Evolutionary conservation across 1,140 invertebrate genomes (phyloP).

Genomic region (Pseudomyrmex dendroicus): DNA sequence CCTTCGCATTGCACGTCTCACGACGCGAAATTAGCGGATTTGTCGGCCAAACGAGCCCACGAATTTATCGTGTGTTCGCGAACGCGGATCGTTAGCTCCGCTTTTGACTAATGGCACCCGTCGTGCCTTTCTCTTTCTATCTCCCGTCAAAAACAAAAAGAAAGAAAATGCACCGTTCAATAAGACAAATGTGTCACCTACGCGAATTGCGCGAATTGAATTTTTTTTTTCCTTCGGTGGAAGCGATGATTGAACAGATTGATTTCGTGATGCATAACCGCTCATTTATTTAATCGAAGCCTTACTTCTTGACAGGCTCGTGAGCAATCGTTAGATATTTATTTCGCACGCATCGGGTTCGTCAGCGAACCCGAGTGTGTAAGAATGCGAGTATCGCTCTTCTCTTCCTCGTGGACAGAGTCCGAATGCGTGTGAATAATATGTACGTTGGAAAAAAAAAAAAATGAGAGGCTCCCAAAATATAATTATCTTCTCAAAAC

Average conservation of each 20-base stretch:
- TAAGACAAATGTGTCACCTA: constrained; percentile 65
- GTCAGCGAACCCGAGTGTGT: constrained; percentile 1
- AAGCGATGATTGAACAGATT: constrained; percentile 58
- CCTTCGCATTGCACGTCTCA: constrained; percentile 25
- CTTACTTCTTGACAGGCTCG: constrained; percentile 55
- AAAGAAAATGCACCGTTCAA: constrained; percentile 27
- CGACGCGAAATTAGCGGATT: constrained; percentile 57
- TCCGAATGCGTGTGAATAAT: background rate
- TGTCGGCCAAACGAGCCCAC: constrained; percentile 57
- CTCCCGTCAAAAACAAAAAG: background rate
- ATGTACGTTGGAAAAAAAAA: background rate
- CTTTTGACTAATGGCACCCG: constrained; percentile 64
- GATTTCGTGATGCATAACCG: constrained; percentile 51
- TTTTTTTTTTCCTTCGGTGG: background rate
- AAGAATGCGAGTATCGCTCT: constrained; percentile 32
- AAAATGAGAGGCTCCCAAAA: background rate
- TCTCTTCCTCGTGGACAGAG: background rate
- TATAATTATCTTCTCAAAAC: background rate
- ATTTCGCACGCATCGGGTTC: constrained; percentile 50
- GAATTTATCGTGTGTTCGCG: constrained; percentile 65
- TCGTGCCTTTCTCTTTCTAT: constrained; percentile 23
- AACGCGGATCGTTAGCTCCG: constrained; percentile 56
- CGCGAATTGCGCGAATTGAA: background rate
- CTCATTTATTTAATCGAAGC: constrained; percentile 61
- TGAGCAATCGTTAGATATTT: constrained; percentile 56